Evolutionary conservation across 2,113 vertebrate genomes (phyloP).

Genomic region (Notarius lentiginosus): DNA sequence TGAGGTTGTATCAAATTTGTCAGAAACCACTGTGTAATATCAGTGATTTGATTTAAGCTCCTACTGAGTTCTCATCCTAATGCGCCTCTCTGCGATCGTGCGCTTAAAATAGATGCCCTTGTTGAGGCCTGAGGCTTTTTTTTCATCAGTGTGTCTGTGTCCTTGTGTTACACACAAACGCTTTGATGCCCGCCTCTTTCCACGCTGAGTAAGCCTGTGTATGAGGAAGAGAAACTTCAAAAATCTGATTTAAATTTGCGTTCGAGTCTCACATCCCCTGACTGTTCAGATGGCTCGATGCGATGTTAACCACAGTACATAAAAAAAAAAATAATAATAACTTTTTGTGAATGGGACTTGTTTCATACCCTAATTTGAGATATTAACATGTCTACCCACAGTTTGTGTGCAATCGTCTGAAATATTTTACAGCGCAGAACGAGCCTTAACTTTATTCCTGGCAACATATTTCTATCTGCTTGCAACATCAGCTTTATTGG

Average conservation of each 20-base stretch:
- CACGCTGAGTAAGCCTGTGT: background rate
- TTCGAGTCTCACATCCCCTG: background rate
- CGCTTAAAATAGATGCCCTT: conserved; percentile 37
- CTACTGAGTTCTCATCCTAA: background rate
- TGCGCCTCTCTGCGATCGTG: conserved; percentile 2
- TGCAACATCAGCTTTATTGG: background rate
- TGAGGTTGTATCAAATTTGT: background rate
- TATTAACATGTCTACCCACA: background rate
- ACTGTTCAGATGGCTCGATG: background rate
- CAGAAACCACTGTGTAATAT: background rate
- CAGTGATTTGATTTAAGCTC: background rate
- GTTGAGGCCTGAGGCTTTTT: background rate
- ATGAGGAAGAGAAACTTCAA: background rate
- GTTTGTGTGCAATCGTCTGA: background rate
- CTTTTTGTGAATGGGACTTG: no score
- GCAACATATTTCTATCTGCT: background rate
- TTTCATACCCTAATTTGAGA: background rate
- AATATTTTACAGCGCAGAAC: background rate
- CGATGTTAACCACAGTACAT: background rate
- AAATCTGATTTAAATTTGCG: background rate
- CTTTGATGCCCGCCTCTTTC: background rate
- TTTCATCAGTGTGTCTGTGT: background rate
- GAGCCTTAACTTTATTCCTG: background rate
- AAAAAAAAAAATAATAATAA: background rate
- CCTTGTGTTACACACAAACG: background rate